A percentile compares a stretch with the other conserved stretches of the same genome.
These are phyloP conservation scores for Anaspis maculata DNA, from an alignment of 2,888 invertebrate genomes.

Conservation along the genomic window DNA sequence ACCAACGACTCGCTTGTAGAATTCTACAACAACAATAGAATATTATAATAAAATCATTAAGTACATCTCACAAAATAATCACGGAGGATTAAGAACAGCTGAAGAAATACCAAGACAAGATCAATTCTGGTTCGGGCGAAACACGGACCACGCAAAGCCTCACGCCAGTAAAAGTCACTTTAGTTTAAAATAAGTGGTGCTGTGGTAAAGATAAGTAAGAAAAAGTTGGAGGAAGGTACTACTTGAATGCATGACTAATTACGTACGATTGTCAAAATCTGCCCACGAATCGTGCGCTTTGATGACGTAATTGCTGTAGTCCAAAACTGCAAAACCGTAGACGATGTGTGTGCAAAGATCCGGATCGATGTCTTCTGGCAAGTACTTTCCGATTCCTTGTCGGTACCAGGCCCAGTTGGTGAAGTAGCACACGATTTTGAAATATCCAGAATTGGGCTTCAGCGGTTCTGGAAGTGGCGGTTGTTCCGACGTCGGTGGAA, in stretches of 20 bases:
- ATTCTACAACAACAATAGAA: no score
- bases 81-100: no score
- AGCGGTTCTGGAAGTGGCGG: constrained; percentile 41
- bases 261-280: constrained; percentile 76
- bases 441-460: constrained; percentile 54
- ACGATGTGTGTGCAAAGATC: constrained; percentile 86
- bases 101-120: no score
- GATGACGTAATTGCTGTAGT: constrained; percentile 67
- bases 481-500: constrained; percentile 35
- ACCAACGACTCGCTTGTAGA: constrained; percentile 75
- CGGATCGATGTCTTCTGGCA: constrained; percentile 79
- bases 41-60: no score
- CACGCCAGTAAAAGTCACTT: no score
- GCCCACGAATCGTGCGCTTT: constrained; percentile 87
- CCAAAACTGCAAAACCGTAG: constrained; percentile 89
- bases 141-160: no score
- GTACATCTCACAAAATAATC: no score
- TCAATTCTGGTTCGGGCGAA: no score
- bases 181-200: no score
- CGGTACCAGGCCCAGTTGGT: constrained; percentile 94
- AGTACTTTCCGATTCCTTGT: constrained; percentile 70
- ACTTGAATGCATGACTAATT: not conserved
- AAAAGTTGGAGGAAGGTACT: no score
- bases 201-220: no score
- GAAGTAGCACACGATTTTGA: constrained; percentile 82